phyloP scores from a whole-genome alignment of 1,140 invertebrate species.

The Harlomillsia oculata region DNA sequence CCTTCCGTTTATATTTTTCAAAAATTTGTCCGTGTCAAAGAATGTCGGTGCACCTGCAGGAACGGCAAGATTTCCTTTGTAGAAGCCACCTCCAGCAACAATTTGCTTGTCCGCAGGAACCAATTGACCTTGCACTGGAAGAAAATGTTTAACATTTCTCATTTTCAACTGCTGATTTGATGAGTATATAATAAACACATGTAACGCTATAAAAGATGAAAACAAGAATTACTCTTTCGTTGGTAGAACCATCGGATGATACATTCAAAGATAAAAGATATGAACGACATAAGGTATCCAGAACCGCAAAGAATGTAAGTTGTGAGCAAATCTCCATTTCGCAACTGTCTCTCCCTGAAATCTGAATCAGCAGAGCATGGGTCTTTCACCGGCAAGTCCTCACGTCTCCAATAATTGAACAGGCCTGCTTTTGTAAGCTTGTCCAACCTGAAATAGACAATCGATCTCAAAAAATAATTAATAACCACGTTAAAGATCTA shows the following conservation, averaged over 20 bases:
- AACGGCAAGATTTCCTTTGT: slow-evolving; percentile 33
- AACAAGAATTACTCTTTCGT: slow-evolving; percentile 20
- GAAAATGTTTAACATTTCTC: background rate
- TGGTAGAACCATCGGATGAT: slow-evolving; percentile 28
- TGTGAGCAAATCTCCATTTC: slow-evolving; percentile 55
- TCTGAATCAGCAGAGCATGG: slow-evolving; percentile 68
- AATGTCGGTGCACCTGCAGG: slow-evolving; percentile 30
- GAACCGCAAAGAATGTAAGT: slow-evolving; percentile 58
- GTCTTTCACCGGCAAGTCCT: slow-evolving; percentile 55
- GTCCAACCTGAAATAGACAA: slow-evolving; percentile 37
- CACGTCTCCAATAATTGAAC: slow-evolving; percentile 49
- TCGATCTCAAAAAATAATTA: background rate
- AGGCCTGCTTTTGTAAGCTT: slow-evolving; percentile 60
- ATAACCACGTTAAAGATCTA: background rate
- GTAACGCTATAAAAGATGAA: background rate
- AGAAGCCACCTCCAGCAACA: slow-evolving; percentile 19
- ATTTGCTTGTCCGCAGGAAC: slow-evolving; percentile 25
- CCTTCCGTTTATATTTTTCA: slow-evolving; percentile 35
- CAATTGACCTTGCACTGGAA: slow-evolving; percentile 27
- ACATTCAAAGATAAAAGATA: slow-evolving; percentile 54
- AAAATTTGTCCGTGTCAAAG: slow-evolving; percentile 36
- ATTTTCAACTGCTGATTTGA: background rate
- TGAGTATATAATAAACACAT: background rate
- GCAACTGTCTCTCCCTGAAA: slow-evolving; percentile 63
- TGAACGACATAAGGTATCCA: slow-evolving; percentile 46